Conservation (phyloP, 2,888 invertebrate species). For the Trypoxylon attenuatum region DNA sequence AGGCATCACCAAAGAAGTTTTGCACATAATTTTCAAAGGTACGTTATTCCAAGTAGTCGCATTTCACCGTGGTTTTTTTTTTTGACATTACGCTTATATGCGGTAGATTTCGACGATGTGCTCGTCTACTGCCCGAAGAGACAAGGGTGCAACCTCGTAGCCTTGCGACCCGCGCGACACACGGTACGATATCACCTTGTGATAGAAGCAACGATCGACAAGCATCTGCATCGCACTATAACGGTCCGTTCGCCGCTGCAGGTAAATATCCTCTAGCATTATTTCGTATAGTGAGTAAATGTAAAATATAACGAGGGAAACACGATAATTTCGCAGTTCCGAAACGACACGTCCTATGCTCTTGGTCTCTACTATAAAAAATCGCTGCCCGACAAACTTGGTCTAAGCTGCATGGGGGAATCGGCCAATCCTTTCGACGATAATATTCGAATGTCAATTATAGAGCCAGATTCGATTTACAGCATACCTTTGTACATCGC, state of each 20-base stretch:
- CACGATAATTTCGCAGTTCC: conserved; percentile 78
- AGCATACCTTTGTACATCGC: conserved; percentile 87
- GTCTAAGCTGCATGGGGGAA: conserved; percentile 80
- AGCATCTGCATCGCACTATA: conserved; percentile 76
- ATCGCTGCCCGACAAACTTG: conserved; percentile 80
- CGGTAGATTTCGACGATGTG: conserved; percentile 79
- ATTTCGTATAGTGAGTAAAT: neutral
- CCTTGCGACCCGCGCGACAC: conserved; percentile 79
- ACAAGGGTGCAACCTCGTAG: conserved; percentile 80
- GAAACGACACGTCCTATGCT: conserved; percentile 86
- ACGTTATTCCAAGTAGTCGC: neutral
- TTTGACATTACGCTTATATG: too few relatives aligned
- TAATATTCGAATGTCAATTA: conserved; percentile 82
- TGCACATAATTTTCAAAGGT: conserved; percentile 81
- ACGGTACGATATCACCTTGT: conserved; percentile 82
- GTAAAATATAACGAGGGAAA: neutral
- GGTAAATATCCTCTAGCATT: conserved; percentile 75
- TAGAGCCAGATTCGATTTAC: conserved; percentile 85
- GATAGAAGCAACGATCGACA: conserved; percentile 80
- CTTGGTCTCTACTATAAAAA: conserved; percentile 85
- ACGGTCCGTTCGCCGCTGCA: conserved; percentile 85
- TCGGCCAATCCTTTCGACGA: conserved; percentile 86
- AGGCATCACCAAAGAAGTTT: conserved; percentile 80
- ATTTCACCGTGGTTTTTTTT: too few relatives aligned
- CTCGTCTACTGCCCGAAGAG: conserved; percentile 81